Base-by-base conservation (phyloP, 2,797 vertebrate genomes). In the Nyctalus aviator region DNA sequence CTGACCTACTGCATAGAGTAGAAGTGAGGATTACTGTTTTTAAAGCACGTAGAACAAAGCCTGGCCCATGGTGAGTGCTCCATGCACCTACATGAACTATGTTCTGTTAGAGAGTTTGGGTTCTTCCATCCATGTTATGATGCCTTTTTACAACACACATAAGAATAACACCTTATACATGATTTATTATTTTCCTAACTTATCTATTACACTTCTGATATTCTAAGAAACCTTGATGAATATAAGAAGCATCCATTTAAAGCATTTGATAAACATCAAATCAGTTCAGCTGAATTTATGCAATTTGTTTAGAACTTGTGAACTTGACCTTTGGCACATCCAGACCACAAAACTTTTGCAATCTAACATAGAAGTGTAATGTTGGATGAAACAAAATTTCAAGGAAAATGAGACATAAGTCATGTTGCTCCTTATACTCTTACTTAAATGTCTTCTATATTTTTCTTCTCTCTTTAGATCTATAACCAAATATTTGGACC, bases 381-480 rank as follows among this genome's bases (percentile, higher is more conserved):
- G 69, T 9, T n/a, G 37, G 48, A 25, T 32, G 55, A 77, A 90
- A 30, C 55, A 92, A 84, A 55, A 81, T 84, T 87, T 88, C 41
- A 76, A 50, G 44, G 66, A 85, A 87, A 88, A 48, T 18, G 8
- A 85, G 37, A 32, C 27, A 72, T 88, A 73, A 77, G 93, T 94
- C 64, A 84, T 23, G 41, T 59, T 87, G 13, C 5, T 86, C 3
- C 23, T 93, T 73, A 59, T 59, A 48, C 8, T 78, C 8, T 83
- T 72, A 71, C 13, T 92, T 83, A 41, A 9, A 66, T 81, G 73
- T 83, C 17, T 53, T 87, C 46, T 76, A 27, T 20, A 5, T 48
- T 32, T 89, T 84, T 91, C 57, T 93, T 91, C 21, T 79, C 57
- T 86, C 46, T 76, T 75, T 90, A 82, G 41, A 71, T 37, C n/a